A percentile compares a stretch with the other conserved stretches of the same genome.
Conservation (phyloP, 2,113 vertebrate genomes). For the Ivindomyrus marchei region DNA sequence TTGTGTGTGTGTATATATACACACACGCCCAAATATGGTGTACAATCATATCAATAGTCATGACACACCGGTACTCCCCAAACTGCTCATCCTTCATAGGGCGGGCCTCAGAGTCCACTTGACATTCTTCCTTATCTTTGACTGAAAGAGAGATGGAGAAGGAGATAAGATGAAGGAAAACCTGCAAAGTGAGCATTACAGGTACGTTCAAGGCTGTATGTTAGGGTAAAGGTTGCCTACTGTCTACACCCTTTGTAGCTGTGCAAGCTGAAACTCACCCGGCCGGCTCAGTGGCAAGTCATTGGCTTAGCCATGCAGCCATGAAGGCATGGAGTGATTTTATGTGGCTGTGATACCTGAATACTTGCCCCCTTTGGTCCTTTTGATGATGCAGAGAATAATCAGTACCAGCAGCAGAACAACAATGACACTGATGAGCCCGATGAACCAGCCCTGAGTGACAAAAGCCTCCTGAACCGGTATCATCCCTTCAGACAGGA, state of each 20-base stretch:
- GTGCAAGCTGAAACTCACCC: not conserved
- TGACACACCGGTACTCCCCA: constrained; percentile 82
- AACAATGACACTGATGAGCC: constrained; percentile 69
- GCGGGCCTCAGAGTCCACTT: constrained; percentile 82
- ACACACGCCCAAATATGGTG: too few relatives aligned
- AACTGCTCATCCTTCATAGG: constrained; percentile 91
- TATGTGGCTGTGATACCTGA: constrained; percentile 60
- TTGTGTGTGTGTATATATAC: too few relatives aligned
- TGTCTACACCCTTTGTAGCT: not conserved
- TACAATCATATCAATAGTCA: not conserved
- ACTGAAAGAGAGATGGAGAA: constrained; percentile 54
- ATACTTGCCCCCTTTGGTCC: constrained; percentile 86
- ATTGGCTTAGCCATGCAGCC: not conserved
- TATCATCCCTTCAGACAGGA: constrained; percentile 35
- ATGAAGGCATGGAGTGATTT: not conserved
- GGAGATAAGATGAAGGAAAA: not conserved
- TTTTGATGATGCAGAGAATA: constrained; percentile 82
- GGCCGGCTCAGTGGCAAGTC: not conserved
- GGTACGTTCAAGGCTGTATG: not conserved
- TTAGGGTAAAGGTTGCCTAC: not conserved
- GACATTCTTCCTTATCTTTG: constrained; percentile 87
- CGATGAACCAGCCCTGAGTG: constrained; percentile 81
- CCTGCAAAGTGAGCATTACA: too few relatives aligned
- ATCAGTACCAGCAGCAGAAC: constrained; percentile 73
- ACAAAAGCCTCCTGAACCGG: constrained; percentile 57